These are phyloP conservation scores for Nephotettix cincticeps DNA, from an alignment of 1,140 invertebrate species.

Conservation along the genomic window DNA sequence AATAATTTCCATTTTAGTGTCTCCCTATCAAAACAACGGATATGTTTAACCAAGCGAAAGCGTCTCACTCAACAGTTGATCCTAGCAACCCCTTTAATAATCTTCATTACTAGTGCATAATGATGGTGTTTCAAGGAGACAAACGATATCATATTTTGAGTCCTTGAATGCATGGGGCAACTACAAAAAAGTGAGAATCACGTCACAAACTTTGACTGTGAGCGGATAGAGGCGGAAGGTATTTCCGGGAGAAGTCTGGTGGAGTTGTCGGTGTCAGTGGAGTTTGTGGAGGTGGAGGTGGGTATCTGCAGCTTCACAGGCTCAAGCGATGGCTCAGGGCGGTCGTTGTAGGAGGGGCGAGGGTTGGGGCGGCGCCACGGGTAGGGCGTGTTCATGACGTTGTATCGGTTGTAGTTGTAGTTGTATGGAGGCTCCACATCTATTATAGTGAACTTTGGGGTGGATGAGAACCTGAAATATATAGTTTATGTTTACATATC, in stretches of 20 bases:
- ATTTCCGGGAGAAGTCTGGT: constrained; percentile 6
- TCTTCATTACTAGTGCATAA: too few species aligned
- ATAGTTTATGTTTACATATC: neutral
- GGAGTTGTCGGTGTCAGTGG: neutral
- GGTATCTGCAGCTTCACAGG: constrained; percentile 21
- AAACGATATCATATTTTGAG: too few species aligned
- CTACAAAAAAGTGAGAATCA: neutral
- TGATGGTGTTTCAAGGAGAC: too few species aligned
- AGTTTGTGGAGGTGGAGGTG: neutral
- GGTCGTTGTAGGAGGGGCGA: neutral
- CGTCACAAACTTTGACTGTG: neutral
- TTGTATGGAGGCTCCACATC: constrained; percentile 34
- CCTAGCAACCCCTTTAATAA: too few species aligned
- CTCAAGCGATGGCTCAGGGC: neutral
- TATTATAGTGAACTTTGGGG: constrained; percentile 32
- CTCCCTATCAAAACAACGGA: too few species aligned
- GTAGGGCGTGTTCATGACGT: neutral
- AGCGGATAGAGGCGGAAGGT: neutral
- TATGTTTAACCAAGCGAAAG: too few species aligned
- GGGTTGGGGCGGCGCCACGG: neutral
- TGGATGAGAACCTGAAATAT: neutral
- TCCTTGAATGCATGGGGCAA: too few species aligned
- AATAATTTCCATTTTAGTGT: too few species aligned
- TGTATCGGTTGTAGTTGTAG: constrained; percentile 11
- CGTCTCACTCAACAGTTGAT: too few species aligned